These are phyloP conservation scores for Loxodonta africana DNA, from an alignment of 2,113 vertebrate genomes.

Conservation along the genomic window DNA sequence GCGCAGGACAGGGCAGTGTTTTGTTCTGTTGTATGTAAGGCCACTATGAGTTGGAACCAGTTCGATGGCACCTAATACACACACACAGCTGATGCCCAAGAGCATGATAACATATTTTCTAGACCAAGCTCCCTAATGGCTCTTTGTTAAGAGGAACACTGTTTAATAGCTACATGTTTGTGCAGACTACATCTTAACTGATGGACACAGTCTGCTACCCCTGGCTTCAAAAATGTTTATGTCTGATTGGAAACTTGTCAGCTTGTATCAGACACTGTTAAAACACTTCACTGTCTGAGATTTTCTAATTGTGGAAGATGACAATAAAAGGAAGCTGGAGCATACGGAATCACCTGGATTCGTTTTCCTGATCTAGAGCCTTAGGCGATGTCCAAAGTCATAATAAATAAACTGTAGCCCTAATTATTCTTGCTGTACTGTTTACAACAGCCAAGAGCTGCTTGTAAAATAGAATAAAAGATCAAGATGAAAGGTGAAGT, in stretches of 20 bases:
- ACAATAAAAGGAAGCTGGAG: conserved; percentile 25
- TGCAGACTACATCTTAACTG: neutral
- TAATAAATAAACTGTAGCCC: conserved; percentile 39
- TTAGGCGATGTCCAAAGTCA: neutral
- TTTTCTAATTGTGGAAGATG: neutral
- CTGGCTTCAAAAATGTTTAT: conserved; percentile 35
- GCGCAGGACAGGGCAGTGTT: no score
- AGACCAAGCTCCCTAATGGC: neutral
- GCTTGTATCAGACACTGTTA: conserved; percentile 33
- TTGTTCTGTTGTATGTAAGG: no score
- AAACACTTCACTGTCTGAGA: conserved; percentile 38
- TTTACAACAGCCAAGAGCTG: neutral
- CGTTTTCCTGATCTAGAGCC: conserved; percentile 5
- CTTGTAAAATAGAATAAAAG: neutral
- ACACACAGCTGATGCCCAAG: neutral
- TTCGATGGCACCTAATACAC: no score
- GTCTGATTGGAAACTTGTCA: conserved; percentile 66
- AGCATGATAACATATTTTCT: neutral
- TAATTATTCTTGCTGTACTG: conserved; percentile 33
- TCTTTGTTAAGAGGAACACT: neutral
- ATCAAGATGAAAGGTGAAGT: neutral
- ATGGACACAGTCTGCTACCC: conserved; percentile 13
- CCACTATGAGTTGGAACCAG: no score
- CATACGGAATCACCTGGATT: conserved; percentile 54
- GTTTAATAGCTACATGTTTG: neutral